Conservation (phyloP, 2,797 vertebrate genomes). For the Syngnathus rostellatus region DNA sequence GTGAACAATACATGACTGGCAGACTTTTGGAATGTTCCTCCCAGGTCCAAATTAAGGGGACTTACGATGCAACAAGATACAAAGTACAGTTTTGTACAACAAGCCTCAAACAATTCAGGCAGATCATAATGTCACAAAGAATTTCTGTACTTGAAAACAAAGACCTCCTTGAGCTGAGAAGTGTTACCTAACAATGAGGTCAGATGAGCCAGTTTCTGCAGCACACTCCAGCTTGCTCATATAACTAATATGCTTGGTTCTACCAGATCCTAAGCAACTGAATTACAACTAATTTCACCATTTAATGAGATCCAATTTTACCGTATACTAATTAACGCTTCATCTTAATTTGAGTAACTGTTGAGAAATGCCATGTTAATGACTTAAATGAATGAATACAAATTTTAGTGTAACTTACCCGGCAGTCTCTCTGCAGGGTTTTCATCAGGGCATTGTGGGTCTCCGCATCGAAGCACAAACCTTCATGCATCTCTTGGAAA, state of each 20-base stretch:
- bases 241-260: too few relatives aligned
- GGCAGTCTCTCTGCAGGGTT: slow-evolving; percentile 90
- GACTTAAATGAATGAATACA: neutral
- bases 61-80: slow-evolving; percentile 25
- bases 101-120: slow-evolving; percentile 15
- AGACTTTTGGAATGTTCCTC: neutral
- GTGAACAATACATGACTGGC: neutral
- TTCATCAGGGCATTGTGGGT: slow-evolving; percentile 88
- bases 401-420: slow-evolving; percentile 63
- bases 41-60: neutral
- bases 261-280: too few relatives aligned
- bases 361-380: too few relatives aligned
- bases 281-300: too few relatives aligned
- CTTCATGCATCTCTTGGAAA: slow-evolving; percentile 90
- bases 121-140: slow-evolving; percentile 27
- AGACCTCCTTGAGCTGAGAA: slow-evolving; percentile 19
- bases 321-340: too few relatives aligned
- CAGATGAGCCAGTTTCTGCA: slow-evolving; percentile 5
- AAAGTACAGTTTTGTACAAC: slow-evolving; percentile 12
- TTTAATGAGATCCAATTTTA: neutral
- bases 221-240: slow-evolving; percentile 24
- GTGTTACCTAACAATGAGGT: slow-evolving; percentile 29
- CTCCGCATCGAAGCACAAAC: slow-evolving; percentile 84
- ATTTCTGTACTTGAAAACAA: slow-evolving; percentile 33
- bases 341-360: too few relatives aligned